A percentile compares a stretch with the other conserved stretches of the same genome.
These are phyloP conservation scores for Daubentonia madagascariensis DNA, from an alignment of 2,113 vertebrate species.

Conservation along the genomic window DNA sequence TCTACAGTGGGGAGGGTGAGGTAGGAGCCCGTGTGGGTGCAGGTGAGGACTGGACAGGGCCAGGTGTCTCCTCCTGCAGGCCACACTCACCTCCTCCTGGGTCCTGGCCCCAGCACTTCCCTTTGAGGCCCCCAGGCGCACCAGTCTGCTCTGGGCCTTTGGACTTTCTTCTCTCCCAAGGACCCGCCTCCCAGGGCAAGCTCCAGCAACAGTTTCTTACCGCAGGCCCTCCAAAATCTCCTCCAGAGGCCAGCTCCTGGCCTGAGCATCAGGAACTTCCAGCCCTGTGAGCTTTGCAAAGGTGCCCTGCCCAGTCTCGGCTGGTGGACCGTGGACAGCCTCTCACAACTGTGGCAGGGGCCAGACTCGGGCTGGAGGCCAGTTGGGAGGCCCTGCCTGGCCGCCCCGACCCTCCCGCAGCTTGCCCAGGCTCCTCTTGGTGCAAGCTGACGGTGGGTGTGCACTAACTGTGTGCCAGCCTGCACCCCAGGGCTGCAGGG, in stretches of 20 bases:
- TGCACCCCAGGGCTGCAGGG: background rate
- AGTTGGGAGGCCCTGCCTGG: too few relatives aligned
- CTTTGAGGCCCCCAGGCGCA: background rate
- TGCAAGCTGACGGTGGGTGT: background rate
- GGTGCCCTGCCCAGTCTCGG: background rate
- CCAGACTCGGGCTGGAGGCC: background rate
- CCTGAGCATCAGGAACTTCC: background rate
- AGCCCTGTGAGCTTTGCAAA: background rate
- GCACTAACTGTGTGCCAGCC: background rate
- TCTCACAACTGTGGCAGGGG: background rate
- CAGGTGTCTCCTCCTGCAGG: background rate
- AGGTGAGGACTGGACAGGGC: background rate
- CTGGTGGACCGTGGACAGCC: background rate
- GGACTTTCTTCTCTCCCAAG: background rate
- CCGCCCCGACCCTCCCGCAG: background rate
- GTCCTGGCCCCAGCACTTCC: background rate
- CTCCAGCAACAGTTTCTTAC: background rate
- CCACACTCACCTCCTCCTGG: rapidly evolving
- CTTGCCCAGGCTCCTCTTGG: background rate
- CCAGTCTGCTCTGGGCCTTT: background rate
- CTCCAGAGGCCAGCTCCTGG: background rate
- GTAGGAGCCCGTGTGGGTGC: conserved; percentile 74
- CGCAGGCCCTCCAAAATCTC: background rate
- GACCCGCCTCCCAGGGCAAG: background rate
- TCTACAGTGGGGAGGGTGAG: conserved; percentile 92